Base-by-base conservation (phyloP, 1,140 invertebrate genomes). In the Chironomus tepperi region DNA sequence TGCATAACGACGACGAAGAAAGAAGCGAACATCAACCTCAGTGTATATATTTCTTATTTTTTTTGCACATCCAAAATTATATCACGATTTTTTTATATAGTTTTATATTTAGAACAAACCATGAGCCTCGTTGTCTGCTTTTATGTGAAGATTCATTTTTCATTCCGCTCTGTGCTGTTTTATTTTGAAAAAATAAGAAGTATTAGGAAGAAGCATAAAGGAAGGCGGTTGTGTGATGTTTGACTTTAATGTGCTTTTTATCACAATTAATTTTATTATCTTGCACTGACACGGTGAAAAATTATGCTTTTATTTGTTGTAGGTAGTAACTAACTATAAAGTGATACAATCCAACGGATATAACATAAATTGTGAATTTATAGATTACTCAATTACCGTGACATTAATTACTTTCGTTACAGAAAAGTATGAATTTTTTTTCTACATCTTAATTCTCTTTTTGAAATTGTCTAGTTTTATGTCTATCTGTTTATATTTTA, bases 11-110 rank as follows among this genome's bases (percentile, higher is more conserved):
- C 47, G 47, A 57, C 47, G 47, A 57, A 57, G n/a, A n/a, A n/a
- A 57, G n/a, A 57, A 57, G 47, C 47, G 47, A 57, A 57, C 47
- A 57, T 57, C 47, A 57, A 57, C 47, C 47, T 57, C 47, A 57
- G n/a, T 2, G 24, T 34, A 34, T 34, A n/a, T 57, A 43, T 43
- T 43, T 43, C 6, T 47, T 5, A 12, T 47, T 47, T n/a, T 57
- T 12, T 57, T 57, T 57, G 47, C 47, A 57, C 47, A 57, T 57
- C 47, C 47, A 57, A 57, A 57, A n/a, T 57, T 57, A 57, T 57
- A 57, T 57, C 47, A 57, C 47, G 47, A 57, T 57, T n/a, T 57
- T 47, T 57, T 12, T 57, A 12, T 57, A n/a, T n/a, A 57, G 47
- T 57, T 57, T n/a, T 57, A 57, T 57, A 57, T 57, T 57, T 57